These are phyloP conservation scores for Nibea coibor DNA, from an alignment of 2,113 vertebrate genomes.

Conservation along the genomic window DNA sequence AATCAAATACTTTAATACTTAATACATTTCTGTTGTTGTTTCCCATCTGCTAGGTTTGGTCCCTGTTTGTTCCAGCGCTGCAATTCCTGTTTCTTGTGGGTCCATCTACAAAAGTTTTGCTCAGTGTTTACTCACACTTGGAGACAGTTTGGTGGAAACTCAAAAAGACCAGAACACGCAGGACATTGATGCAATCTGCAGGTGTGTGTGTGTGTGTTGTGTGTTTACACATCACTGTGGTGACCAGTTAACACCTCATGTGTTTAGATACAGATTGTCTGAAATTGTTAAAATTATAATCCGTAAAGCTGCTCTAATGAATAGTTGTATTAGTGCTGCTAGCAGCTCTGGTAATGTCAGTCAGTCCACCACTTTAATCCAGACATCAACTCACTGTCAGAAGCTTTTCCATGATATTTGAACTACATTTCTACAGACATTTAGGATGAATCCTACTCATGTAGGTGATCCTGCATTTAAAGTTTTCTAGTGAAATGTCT, in stretches of 20 bases:
- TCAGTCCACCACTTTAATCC: background rate
- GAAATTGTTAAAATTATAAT: background rate
- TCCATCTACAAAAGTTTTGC: slow-evolving; percentile 96
- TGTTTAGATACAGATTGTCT: background rate
- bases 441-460: background rate
- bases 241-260: background rate
- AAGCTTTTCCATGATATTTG: background rate
- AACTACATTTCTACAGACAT: too few relatives aligned
- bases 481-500: background rate
- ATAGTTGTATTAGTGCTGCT: background rate
- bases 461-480: background rate
- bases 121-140: slow-evolving; percentile 91
- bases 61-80: slow-evolving; percentile 67
- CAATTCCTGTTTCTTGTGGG: slow-evolving; percentile 83
- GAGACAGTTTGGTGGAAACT: slow-evolving; percentile 89
- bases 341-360: background rate
- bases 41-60: slow-evolving; percentile 61
- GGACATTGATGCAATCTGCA: slow-evolving; percentile 92
- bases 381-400: background rate
- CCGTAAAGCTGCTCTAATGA: background rate
- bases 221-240: background rate
- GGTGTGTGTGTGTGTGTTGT: slow-evolving; percentile 78
- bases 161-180: slow-evolving; percentile 77
- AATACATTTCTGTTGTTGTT: slow-evolving; percentile 1
- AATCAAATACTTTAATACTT: background rate